These are phyloP conservation scores for Gastrophysa polygoni DNA, from an alignment of 2,888 invertebrate species.

Conservation along the genomic window DNA sequence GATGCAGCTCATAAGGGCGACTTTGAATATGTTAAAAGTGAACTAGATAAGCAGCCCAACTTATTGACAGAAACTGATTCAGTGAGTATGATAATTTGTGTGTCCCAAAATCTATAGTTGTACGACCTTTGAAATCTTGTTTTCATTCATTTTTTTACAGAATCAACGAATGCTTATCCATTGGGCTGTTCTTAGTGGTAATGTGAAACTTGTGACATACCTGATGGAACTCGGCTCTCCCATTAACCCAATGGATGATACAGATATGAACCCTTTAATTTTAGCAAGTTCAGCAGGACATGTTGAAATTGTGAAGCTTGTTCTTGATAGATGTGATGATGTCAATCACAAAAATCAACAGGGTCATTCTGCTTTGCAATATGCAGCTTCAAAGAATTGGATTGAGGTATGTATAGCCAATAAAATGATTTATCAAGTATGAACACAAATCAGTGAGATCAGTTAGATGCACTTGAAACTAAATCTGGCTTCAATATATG, in stretches of 20 bases:
- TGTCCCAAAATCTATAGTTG: no score
- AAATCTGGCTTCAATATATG: no score
- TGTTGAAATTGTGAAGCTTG: slow-evolving; percentile 67
- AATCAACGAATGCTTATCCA: slow-evolving; percentile 75
- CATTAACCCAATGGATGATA: slow-evolving; percentile 76
- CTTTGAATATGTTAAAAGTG: slow-evolving; percentile 68
- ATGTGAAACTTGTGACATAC: slow-evolving; percentile 72
- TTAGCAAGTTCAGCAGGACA: slow-evolving; percentile 81
- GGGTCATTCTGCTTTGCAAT: slow-evolving; percentile 82
- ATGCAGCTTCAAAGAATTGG: slow-evolving; percentile 86
- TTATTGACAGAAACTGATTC: slow-evolving; percentile 60
- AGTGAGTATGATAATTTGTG: no score
- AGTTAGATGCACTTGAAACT: no score
- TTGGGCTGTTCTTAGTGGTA: slow-evolving; percentile 82
- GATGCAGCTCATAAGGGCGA: slow-evolving; percentile 78
- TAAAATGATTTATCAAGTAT: no score
- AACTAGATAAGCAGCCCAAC: slow-evolving; percentile 64
- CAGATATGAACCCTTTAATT: slow-evolving; percentile 77
- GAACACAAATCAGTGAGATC: no score
- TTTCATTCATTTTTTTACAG: slow-evolving; percentile 57
- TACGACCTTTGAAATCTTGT: no score
- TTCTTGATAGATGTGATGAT: slow-evolving; percentile 72
- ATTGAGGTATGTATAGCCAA: slow-evolving; percentile 66
- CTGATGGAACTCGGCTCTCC: slow-evolving; percentile 70
- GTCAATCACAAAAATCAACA: slow-evolving; percentile 74